Conservation (phyloP, 2,888 invertebrate genomes). For the Noctua fimbriata region DNA sequence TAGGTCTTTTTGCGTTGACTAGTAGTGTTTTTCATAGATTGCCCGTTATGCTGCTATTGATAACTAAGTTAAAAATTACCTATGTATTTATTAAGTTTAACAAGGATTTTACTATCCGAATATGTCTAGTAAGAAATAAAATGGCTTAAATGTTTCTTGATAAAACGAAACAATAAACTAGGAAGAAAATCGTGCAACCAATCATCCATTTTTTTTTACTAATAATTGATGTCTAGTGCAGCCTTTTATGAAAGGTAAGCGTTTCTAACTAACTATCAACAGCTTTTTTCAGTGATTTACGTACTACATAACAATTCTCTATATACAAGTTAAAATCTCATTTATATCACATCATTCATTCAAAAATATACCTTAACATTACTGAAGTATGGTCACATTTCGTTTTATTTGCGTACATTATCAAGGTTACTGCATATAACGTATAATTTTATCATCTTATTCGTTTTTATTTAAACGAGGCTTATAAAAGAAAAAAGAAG, state of each 20-base stretch:
- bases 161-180: neutral
- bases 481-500: constrained; percentile 3
- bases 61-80: neutral
- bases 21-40: neutral
- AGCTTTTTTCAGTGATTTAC: constrained; percentile 74
- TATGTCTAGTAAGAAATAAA: neutral
- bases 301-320: constrained; percentile 83
- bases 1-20: neutral
- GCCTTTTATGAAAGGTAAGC: constrained; percentile 63
- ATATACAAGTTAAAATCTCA: constrained; percentile 85
- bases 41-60: no score
- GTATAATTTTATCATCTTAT: neutral
- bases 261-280: constrained; percentile 69
- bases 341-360: constrained; percentile 88
- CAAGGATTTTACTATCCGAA: neutral
- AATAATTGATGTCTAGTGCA: constrained; percentile 52
- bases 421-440: neutral
- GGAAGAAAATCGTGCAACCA: constrained; percentile 42
- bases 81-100: neutral
- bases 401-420: constrained; percentile 46
- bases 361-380: constrained; percentile 81
- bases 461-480: no score
- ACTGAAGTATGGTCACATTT: constrained; percentile 68
- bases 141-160: neutral
- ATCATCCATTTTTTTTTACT: constrained; percentile 14